phyloP scores from a whole-genome alignment of 2,888 invertebrate genomes.

The Tenthredo distinguenda region DNA sequence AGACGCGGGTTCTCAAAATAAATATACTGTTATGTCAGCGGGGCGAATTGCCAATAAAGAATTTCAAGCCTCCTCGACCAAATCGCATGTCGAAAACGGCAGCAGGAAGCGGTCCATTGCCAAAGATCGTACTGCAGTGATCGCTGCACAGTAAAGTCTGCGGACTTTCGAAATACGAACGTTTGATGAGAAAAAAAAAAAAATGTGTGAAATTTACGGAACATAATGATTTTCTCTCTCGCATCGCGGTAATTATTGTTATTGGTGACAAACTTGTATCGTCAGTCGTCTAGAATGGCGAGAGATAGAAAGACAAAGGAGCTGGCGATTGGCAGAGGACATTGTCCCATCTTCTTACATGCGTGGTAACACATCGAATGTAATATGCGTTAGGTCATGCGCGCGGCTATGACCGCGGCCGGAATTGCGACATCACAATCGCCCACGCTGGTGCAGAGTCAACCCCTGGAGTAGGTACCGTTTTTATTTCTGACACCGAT shows the following conservation, averaged over 20 bases:
- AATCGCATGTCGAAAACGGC: background rate
- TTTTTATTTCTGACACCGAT: background rate
- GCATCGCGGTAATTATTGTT: background rate
- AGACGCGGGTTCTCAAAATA: constrained; percentile 6
- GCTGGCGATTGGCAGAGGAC: constrained; percentile 12
- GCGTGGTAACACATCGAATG: background rate
- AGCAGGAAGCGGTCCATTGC: background rate
- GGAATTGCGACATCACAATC: background rate
- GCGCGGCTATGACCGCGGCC: background rate
- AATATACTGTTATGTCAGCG: constrained; percentile 6
- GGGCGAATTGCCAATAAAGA: constrained; percentile 3
- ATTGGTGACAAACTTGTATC: background rate
- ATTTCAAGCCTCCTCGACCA: background rate
- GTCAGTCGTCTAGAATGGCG: background rate
- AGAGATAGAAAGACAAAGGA: background rate
- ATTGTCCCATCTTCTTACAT: constrained; percentile 32
- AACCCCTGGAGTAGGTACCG: background rate
- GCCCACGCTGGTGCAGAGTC: background rate
- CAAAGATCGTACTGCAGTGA: background rate
- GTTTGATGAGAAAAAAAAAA: background rate
- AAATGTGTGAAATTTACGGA: background rate
- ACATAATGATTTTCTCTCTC: background rate
- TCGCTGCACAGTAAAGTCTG: background rate
- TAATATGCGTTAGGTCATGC: background rate
- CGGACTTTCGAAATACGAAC: background rate